A percentile compares a stretch with the other conserved stretches of the same genome.
Conservation (phyloP, 2,888 invertebrate species). For the Brachylomia viminalis region DNA sequence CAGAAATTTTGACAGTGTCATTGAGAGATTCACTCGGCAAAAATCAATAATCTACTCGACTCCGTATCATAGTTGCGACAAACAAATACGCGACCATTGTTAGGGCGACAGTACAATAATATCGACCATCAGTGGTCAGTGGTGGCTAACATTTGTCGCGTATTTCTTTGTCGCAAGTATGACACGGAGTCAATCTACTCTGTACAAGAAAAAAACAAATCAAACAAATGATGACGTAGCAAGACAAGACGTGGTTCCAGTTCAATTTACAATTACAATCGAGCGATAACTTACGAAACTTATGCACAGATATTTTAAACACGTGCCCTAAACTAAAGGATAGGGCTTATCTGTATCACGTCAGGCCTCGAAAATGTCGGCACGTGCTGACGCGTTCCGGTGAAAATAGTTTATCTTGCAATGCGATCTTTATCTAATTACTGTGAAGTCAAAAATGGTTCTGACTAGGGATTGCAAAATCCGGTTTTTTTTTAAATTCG, state of each 20-base stretch:
- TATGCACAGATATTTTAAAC: constrained; percentile 30
- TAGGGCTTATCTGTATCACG: constrained; percentile 49
- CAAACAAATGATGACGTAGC: constrained; percentile 22
- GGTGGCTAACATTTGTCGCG: too few relatives aligned
- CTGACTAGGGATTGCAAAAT: too few relatives aligned
- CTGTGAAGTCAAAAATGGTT: constrained; percentile 19
- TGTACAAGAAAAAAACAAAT: too few relatives aligned
- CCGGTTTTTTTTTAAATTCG: too few relatives aligned
- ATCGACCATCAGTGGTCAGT: too few relatives aligned
- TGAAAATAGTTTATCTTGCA: constrained; percentile 17
- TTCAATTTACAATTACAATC: constrained; percentile 38
- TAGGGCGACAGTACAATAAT: too few relatives aligned
- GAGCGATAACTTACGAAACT: constrained; percentile 41
- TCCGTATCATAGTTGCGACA: too few relatives aligned
- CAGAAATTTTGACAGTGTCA: background rate
- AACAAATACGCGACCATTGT: too few relatives aligned
- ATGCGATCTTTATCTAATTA: constrained; percentile 41
- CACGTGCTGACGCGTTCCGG: constrained; percentile 46
- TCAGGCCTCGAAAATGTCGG: constrained; percentile 6
- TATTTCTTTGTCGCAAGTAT: too few relatives aligned
- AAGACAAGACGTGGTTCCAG: constrained; percentile 38
- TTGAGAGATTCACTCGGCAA: background rate
- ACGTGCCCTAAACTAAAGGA: constrained; percentile 41
- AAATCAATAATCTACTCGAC: background rate
- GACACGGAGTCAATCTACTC: too few relatives aligned